phyloP scores from a whole-genome alignment of 2,113 vertebrate species.

The Arothron firmamentum region DNA sequence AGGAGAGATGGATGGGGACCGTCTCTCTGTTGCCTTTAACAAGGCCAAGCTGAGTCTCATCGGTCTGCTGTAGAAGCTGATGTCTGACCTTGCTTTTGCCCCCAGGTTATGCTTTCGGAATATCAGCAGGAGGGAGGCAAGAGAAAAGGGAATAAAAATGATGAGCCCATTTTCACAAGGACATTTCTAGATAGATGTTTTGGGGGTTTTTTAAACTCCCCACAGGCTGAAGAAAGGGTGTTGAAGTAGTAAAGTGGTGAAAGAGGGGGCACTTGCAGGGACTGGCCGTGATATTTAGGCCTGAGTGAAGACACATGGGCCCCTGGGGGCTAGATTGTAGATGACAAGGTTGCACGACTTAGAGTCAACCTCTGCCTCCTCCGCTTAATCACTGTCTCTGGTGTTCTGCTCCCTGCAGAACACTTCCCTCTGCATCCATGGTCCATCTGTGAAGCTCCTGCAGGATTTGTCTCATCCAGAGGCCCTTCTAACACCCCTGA shows the following conservation, averaged over 20 bases:
- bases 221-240: conserved; percentile 48
- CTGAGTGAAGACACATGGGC: conserved; percentile 55
- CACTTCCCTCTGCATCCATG: conserved; percentile 25
- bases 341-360: conserved; percentile 80
- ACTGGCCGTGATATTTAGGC: conserved; percentile 56
- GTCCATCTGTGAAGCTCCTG: conserved; percentile 25
- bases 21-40: conserved; percentile 40
- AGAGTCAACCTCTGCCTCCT: conserved; percentile 71
- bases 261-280: not conserved
- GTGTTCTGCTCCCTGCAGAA: conserved; percentile 51
- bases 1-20: conserved; percentile 49
- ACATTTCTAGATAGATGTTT: conserved; percentile 67
- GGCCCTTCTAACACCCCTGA: conserved; percentile 42
- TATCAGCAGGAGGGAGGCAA: conserved; percentile 41
- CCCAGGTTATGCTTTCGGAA: conserved; percentile 72
- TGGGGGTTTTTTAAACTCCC: conserved; percentile 73
- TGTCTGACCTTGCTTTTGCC: conserved; percentile 70
- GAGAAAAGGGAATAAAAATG: conserved; percentile 46
- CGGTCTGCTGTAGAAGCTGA: conserved; percentile 54
- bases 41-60: conserved; percentile 65
- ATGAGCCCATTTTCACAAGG: conserved; percentile 74
- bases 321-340: conserved; percentile 60
- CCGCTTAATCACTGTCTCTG: conserved; percentile 75
- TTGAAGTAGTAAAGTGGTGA: conserved; percentile 11
- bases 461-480: conserved; percentile 21